phyloP scores from a whole-genome alignment of 2,113 vertebrate genomes.

The Nerophis lumbriciformis region DNA sequence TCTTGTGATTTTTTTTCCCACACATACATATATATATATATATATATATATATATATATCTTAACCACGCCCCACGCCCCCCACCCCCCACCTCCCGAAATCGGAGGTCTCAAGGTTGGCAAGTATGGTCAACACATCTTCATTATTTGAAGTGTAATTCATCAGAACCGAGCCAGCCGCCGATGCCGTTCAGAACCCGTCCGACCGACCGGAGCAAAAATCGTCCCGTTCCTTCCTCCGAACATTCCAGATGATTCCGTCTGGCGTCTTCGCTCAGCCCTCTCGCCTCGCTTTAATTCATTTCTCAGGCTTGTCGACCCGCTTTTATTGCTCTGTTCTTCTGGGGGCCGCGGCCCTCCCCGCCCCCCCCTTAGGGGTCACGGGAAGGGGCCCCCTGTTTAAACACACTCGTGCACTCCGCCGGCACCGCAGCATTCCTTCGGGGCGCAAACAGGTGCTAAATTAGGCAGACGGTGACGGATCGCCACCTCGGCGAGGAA shows the following conservation, averaged over 20 bases:
- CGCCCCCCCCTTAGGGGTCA: constrained; percentile 61
- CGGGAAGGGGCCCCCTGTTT: constrained; percentile 67
- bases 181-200: constrained; percentile 34
- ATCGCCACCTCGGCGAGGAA: constrained; percentile 64
- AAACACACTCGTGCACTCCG: constrained; percentile 63
- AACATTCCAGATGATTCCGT: constrained; percentile 40
- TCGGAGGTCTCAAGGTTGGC: too few species aligned
- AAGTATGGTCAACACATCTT: constrained; percentile 40
- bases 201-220: constrained; percentile 16
- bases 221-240: constrained; percentile 29
- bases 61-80: too few species aligned
- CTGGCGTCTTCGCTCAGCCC: constrained; percentile 29
- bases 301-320: constrained; percentile 63
- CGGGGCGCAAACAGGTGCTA: constrained; percentile 65
- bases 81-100: too few species aligned
- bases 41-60: too few species aligned
- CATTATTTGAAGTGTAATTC: constrained; percentile 41
- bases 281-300: constrained; percentile 44
- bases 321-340: constrained; percentile 59
- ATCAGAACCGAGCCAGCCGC: constrained; percentile 19
- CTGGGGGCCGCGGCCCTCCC: constrained; percentile 5
- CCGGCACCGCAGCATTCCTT: constrained; percentile 53
- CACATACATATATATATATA: too few species aligned
- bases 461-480: constrained; percentile 68
- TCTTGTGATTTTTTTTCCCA: too few species aligned